A percentile compares a stretch with the other conserved stretches of the same genome.
These are phyloP conservation scores for Habropoda laboriosa DNA, from an alignment of 1,140 invertebrate species.

Conservation along the genomic window DNA sequence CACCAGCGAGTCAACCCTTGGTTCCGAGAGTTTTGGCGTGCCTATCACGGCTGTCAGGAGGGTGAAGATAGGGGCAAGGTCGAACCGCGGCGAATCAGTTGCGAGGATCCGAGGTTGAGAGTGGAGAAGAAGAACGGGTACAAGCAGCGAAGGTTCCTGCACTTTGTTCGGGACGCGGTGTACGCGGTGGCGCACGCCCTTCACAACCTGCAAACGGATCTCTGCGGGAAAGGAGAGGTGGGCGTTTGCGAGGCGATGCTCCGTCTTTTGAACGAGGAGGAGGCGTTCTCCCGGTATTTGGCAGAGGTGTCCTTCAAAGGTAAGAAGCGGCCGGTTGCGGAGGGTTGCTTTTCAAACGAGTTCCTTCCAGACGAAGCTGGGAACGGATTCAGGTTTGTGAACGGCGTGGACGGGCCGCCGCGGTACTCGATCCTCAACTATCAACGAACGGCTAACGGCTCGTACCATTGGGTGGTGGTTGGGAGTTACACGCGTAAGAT, in stretches of 20 bases:
- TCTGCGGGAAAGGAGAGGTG: slow-evolving; percentile 70
- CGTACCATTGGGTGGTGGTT: slow-evolving; percentile 80
- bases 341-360: neutral
- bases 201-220: slow-evolving; percentile 78
- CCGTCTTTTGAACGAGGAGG: slow-evolving; percentile 79
- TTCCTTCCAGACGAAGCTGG: slow-evolving; percentile 79
- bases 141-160: slow-evolving; percentile 81
- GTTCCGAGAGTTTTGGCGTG: slow-evolving; percentile 87
- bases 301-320: slow-evolving; percentile 83
- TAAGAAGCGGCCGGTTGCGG: slow-evolving; percentile 37
- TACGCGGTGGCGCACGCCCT: slow-evolving; percentile 83
- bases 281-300: slow-evolving; percentile 77
- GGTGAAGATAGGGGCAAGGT: neutral
- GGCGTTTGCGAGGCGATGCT: slow-evolving; percentile 81
- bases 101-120: slow-evolving; percentile 27
- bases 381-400: slow-evolving; percentile 79
- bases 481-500: slow-evolving; percentile 82
- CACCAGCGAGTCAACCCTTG: slow-evolving; percentile 80
- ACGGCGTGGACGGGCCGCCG: slow-evolving; percentile 81
- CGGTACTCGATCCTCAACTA: slow-evolving; percentile 84
- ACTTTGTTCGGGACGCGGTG: slow-evolving; percentile 83
- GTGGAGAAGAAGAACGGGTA: slow-evolving; percentile 69
- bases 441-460: slow-evolving; percentile 72
- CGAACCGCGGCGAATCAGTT: neutral
- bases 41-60: slow-evolving; percentile 81